Base-by-base conservation (phyloP, 2,797 vertebrate species). In the Alcedo quadribrachys region DNA sequence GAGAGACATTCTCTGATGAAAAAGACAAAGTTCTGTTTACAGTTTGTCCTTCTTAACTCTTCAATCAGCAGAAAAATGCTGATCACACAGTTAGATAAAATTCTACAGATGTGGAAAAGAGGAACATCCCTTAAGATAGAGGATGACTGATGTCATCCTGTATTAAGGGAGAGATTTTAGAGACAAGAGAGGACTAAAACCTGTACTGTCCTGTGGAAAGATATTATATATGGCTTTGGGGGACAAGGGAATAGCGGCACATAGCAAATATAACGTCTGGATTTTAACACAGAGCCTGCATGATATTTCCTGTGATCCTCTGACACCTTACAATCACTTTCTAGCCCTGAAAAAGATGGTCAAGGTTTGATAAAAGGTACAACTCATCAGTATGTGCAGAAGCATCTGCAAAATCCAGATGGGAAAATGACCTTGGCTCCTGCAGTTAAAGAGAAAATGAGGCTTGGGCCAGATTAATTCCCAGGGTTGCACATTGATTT, bases 381-480 rank as follows among this genome's bases (percentile, higher is more conserved):
- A 94, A 70, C 63, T 94, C 82, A 92, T 95, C 87, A 92, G 80
- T 92, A 94, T 94, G 88, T 88, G 60, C 45, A 81, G 73, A 83
- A 90, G 84, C 54, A 60, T 81, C 91, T 84, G 60, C 53, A 81
- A 89, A 93, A 91, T 92, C 85, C 93, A 83, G 82, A 89, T 93
- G 94, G 94, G 89, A 93, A 88, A 95, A 92, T 84, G 92, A 94
- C 92, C 91, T 93, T 92, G 63, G 58, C 46, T 95, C 45, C 69
- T 86, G 63, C 75, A 91, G 86, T 87, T 93, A 79, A 87, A 93
- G 70, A 89, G 87, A 95, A 94, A 95, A 93, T 89, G 80, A 95
- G 79, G 32, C 79, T 90, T 89, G 93, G 84, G 84, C 84, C 81
- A 83, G 84, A 85, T 90, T 87, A 93, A 90, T 90, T 93, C 94